phyloP scores from a whole-genome alignment of 2,888 invertebrate genomes.

The Sepioteuthis lessoniana region DNA sequence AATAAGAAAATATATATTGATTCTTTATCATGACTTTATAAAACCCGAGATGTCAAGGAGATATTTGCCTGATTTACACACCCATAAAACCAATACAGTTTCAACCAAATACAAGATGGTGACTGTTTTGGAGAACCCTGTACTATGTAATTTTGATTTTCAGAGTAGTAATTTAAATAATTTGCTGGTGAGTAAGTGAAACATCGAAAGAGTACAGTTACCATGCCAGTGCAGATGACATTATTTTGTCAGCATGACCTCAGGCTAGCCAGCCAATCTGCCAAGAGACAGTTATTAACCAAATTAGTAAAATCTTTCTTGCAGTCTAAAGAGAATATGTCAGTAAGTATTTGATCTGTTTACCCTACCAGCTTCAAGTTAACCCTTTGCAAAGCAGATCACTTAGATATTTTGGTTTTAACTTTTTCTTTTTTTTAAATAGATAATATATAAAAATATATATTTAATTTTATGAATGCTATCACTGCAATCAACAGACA shows the following conservation, averaged over 20 bases:
- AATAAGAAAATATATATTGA: no score
- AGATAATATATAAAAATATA: no score
- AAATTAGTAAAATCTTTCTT: slow-evolving; percentile 33
- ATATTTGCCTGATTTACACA: neutral
- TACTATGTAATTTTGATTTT: slow-evolving; percentile 23
- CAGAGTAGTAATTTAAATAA: slow-evolving; percentile 33
- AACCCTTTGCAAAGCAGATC: neutral
- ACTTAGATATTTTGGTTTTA: neutral
- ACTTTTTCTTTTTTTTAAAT: no score
- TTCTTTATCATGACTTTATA: neutral
- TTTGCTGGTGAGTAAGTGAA: neutral
- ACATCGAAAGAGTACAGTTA: neutral
- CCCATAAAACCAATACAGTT: neutral
- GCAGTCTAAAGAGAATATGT: neutral
- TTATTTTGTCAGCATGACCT: slow-evolving; percentile 14
- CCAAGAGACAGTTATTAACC: neutral
- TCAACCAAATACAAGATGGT: neutral
- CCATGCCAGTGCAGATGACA: neutral
- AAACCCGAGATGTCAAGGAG: neutral
- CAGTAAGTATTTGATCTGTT: neutral
- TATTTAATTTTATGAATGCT: no score
- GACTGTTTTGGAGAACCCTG: neutral
- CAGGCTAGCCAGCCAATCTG: neutral
- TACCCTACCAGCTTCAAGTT: neutral
- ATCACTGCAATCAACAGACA: no score